Conservation (phyloP, 2,797 vertebrate genomes). For the Urosaurus nigricauda region DNA sequence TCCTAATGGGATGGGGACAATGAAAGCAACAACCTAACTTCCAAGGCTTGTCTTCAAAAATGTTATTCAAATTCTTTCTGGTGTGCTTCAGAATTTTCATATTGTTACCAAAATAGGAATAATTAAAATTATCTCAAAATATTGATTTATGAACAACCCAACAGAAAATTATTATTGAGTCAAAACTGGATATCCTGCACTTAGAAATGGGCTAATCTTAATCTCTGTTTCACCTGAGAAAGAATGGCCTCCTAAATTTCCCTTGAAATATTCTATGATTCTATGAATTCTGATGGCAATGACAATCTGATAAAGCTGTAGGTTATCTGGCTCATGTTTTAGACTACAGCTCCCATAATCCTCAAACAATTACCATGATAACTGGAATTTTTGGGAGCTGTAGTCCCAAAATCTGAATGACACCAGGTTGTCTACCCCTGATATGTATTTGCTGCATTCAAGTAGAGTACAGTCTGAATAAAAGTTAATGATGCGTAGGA, state of each 20-base stretch:
- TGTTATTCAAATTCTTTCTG: conserved; percentile 5
- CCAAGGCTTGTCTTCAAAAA: neutral
- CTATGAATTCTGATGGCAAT: neutral
- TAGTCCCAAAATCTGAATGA: too few species aligned
- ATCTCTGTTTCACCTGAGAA: neutral
- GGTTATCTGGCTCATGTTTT: too few species aligned
- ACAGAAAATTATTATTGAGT: neutral
- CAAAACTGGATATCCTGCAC: neutral
- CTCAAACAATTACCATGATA: too few species aligned
- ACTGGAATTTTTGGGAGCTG: too few species aligned
- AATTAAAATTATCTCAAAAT: neutral
- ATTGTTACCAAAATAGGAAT: neutral
- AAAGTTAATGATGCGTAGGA: too few species aligned
- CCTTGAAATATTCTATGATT: neutral
- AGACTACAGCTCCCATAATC: too few species aligned
- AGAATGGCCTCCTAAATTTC: neutral
- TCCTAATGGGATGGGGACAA: neutral
- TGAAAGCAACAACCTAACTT: neutral
- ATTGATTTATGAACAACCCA: neutral
- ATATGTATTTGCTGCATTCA: too few species aligned
- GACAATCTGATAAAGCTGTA: neutral
- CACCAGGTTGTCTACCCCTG: too few species aligned
- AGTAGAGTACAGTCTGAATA: too few species aligned
- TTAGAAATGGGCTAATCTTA: too few species aligned
- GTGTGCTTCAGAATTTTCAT: neutral